Conservation (phyloP, 1,140 invertebrate genomes). For the Pachyrhynchus sulphureomaculatus region DNA sequence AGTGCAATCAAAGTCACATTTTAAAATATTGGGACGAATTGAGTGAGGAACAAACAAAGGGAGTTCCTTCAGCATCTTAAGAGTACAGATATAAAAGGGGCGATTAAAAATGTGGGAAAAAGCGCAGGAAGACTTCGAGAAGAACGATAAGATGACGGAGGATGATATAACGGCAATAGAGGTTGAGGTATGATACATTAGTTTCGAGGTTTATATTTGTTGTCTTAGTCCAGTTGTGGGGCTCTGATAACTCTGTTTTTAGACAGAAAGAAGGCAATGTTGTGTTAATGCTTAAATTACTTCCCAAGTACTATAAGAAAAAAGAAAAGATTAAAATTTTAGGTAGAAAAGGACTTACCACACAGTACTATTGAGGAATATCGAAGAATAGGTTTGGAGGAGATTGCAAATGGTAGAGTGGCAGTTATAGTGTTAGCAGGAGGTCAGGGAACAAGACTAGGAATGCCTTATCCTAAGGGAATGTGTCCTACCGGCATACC, state of each 20-base stretch:
- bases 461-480: conserved; percentile 93
- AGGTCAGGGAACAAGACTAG: conserved; percentile 86
- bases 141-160: conserved; percentile 68
- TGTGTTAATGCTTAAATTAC: no score
- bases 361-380: conserved; percentile 67
- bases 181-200: conserved; percentile 1
- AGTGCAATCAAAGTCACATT: conserved; percentile 74
- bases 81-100: conserved; percentile 66
- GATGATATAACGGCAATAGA: conserved; percentile 76
- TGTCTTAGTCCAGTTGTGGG: background rate
- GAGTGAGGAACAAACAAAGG: conserved; percentile 62
- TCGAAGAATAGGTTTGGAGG: conserved; percentile 64
- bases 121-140: conserved; percentile 60
- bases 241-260: no score
- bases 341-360: conserved; percentile 61
- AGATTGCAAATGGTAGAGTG: conserved; percentile 76
- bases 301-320: no score
- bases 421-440: conserved; percentile 76
- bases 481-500: conserved; percentile 93
- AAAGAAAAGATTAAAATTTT: no score
- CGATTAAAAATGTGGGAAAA: conserved; percentile 64
- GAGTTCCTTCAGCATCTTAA: conserved; percentile 62
- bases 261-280: no score
- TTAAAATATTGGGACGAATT: conserved; percentile 82
- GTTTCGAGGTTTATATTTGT: no score